Conservation (phyloP, 2,888 invertebrate genomes). For the Tenthredo livida region DNA sequence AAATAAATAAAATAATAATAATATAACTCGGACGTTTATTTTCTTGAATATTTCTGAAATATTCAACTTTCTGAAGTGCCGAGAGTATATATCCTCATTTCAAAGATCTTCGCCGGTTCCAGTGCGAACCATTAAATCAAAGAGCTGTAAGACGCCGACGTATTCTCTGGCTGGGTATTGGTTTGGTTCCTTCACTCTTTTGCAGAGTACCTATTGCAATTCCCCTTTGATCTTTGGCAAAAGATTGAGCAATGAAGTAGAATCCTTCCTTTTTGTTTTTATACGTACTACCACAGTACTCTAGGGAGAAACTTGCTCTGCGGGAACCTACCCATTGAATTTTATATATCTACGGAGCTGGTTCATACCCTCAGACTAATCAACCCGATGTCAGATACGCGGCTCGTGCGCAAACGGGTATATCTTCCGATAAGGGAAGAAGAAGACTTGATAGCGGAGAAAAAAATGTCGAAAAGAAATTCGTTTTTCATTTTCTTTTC, state of each 20-base stretch:
- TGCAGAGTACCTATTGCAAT: neutral
- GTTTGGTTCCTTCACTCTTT: conserved; percentile 8
- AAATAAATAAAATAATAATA: too few species aligned
- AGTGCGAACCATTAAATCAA: conserved; percentile 14
- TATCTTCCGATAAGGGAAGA: neutral
- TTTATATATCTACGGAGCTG: neutral
- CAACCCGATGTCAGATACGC: neutral
- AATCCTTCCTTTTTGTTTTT: neutral
- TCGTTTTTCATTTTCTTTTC: too few species aligned
- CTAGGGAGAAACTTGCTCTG: neutral
- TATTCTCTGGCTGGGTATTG: neutral
- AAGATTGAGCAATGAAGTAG: conserved; percentile 29
- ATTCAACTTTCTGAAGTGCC: neutral
- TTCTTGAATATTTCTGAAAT: neutral
- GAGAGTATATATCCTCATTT: neutral
- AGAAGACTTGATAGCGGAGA: too few species aligned
- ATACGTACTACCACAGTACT: neutral
- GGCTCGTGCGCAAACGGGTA: neutral
- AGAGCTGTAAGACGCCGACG: neutral
- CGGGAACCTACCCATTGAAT: neutral
- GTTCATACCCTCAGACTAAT: neutral
- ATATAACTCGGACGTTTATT: neutral
- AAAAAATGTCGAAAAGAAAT: too few species aligned
- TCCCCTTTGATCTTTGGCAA: conserved; percentile 1
- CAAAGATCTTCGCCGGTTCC: neutral